A percentile compares a stretch with the other conserved stretches of the same genome.
These are phyloP conservation scores for Drosophila helvetica DNA, from an alignment of 2,888 invertebrate species.

Conservation along the genomic window DNA sequence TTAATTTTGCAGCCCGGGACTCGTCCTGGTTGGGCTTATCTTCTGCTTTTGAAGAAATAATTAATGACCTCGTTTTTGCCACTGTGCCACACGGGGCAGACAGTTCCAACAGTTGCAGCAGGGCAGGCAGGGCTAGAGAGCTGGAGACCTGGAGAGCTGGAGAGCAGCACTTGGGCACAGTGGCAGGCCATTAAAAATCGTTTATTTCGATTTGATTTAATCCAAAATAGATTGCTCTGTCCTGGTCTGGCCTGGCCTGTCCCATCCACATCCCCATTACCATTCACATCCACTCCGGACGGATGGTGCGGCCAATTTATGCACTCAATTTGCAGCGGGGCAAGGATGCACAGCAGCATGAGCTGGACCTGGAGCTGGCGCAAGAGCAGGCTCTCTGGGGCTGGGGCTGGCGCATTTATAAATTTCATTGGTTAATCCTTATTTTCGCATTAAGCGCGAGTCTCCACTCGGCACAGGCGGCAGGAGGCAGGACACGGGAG, in stretches of 20 bases:
- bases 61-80: slow-evolving; percentile 84
- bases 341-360: not conserved
- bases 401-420: slow-evolving; percentile 78
- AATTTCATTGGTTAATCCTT: slow-evolving; percentile 84
- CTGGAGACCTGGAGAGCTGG: too few species aligned
- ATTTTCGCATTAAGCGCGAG: slow-evolving; percentile 73
- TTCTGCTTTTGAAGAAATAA: slow-evolving; percentile 83
- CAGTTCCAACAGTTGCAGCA: slow-evolving; percentile 13
- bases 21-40: slow-evolving; percentile 76
- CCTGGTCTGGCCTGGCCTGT: slow-evolving; percentile 46
- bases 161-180: too few species aligned
- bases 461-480: slow-evolving; percentile 1
- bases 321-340: slow-evolving; percentile 77
- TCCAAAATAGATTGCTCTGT: slow-evolving; percentile 82
- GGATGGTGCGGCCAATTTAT: slow-evolving; percentile 72
- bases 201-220: slow-evolving; percentile 84
- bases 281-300: not conserved
- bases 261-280: too few species aligned
- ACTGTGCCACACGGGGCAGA: slow-evolving; percentile 54
- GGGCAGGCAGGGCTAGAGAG: slow-evolving; percentile 9
- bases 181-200: slow-evolving; percentile 83
- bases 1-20: slow-evolving; percentile 56
- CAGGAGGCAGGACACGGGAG: not conserved
- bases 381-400: slow-evolving; percentile 18
- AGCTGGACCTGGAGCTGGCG: not conserved